A percentile compares a stretch with the other conserved stretches of the same genome.
Conservation (phyloP, 2,113 vertebrate genomes). For the Carassius carassius region DNA sequence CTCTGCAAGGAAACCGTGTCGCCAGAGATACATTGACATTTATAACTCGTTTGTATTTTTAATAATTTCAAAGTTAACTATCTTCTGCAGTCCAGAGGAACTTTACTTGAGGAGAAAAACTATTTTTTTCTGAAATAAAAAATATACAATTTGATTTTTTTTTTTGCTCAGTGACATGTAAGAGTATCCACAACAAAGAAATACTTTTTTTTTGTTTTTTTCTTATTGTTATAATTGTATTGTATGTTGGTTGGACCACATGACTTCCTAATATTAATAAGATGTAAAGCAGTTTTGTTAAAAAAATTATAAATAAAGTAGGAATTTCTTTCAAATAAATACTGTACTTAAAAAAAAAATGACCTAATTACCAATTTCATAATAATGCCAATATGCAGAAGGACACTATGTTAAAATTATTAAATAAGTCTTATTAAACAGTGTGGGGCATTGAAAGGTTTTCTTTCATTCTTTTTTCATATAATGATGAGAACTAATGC, state of each 20-base stretch:
- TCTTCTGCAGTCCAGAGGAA: neutral
- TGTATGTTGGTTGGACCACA: too few species aligned
- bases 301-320: too few species aligned
- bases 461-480: too few species aligned
- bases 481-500: neutral
- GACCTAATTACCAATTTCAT: neutral
- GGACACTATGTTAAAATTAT: neutral
- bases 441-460: neutral
- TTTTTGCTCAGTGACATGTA: neutral
- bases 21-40: constrained; percentile 18
- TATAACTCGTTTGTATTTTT: neutral
- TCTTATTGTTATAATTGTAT: too few species aligned
- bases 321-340: neutral
- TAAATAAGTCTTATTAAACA: neutral
- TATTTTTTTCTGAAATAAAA: neutral
- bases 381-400: neutral
- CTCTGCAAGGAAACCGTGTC: neutral
- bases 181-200: neutral
- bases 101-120: neutral
- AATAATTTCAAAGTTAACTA: neutral
- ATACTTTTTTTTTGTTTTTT: too few species aligned
- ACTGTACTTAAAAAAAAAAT: neutral
- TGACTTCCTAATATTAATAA: too few species aligned
- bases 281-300: too few species aligned
- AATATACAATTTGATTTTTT: neutral